Conservation (phyloP, 2,888 invertebrate species). For the Dioctria linearis region DNA sequence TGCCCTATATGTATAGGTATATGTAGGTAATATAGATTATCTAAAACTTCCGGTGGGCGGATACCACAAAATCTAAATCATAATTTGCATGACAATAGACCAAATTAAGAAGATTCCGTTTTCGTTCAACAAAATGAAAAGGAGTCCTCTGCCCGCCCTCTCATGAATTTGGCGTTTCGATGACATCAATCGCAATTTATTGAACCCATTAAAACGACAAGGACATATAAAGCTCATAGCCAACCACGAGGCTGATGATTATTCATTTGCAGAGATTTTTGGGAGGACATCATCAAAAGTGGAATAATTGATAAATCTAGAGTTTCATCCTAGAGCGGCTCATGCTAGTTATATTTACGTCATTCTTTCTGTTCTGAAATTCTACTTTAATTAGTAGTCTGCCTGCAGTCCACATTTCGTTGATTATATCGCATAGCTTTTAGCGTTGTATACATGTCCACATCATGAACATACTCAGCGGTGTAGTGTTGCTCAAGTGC, state of each 20-base stretch:
- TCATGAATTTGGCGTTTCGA: background rate
- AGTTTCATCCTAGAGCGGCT: background rate
- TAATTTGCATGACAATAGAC: slow-evolving; percentile 51
- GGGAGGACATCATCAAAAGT: slow-evolving; percentile 8
- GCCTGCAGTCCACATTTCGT: slow-evolving; percentile 33
- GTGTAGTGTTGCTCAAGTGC: slow-evolving; percentile 2
- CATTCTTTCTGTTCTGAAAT: slow-evolving; percentile 15
- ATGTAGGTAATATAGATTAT: too few relatives aligned
- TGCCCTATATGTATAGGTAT: too few relatives aligned
- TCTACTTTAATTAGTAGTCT: slow-evolving; percentile 32
- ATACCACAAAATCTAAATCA: slow-evolving; percentile 7
- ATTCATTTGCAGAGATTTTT: background rate
- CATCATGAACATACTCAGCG: background rate
- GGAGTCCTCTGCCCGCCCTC: slow-evolving; percentile 5
- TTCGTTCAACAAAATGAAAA: slow-evolving; percentile 31
- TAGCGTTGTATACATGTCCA: background rate
- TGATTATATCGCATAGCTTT: slow-evolving; percentile 18
- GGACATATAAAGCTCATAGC: background rate
- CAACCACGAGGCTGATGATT: background rate
- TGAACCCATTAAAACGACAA: slow-evolving; percentile 33
- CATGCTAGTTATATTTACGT: background rate
- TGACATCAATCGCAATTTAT: slow-evolving; percentile 43
- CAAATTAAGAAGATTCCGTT: slow-evolving; percentile 17
- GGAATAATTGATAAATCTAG: slow-evolving; percentile 34
- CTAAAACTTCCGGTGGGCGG: slow-evolving; percentile 1